A percentile compares a stretch with the other conserved stretches of the same genome.
Evolutionary conservation across 1,140 invertebrate species (phyloP).

Genomic region (Wasmannia auropunctata): DNA sequence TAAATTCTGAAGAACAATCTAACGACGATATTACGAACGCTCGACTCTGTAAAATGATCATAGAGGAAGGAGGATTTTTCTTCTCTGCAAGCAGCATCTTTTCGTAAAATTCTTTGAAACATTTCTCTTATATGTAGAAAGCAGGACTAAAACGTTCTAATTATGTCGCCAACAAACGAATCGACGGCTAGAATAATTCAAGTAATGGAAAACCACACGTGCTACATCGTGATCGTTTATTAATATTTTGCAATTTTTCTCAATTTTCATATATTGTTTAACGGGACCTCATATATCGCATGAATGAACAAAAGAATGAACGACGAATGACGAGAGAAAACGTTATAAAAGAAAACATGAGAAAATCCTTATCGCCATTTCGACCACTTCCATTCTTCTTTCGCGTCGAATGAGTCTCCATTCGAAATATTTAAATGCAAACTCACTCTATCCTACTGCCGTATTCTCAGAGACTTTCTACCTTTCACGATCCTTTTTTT

Average conservation of each 20-base stretch:
- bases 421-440: conserved; percentile 70
- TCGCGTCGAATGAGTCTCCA: neutral
- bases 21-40: conserved; percentile 31
- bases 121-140: neutral
- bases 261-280: conserved; percentile 45
- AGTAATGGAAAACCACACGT: neutral
- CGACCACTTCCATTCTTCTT: conserved; percentile 13
- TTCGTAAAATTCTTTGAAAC: conserved; percentile 25
- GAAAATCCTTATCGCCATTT: conserved; percentile 38
- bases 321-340: neutral
- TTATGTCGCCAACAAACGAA: conserved; percentile 11
- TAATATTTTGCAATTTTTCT: neutral
- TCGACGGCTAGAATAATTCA: neutral
- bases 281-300: conserved; percentile 10
- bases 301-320: neutral
- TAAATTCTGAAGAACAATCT: conserved; percentile 42
- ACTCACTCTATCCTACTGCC: conserved; percentile 11
- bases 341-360: conserved; percentile 25
- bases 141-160: neutral
- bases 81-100: conserved; percentile 23
- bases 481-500: conserved; percentile 38
- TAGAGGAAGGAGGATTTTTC: conserved; percentile 11
- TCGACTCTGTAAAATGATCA: conserved; percentile 34
- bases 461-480: conserved; percentile 38
- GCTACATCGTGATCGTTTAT: neutral